Evolutionary conservation across 2,888 invertebrate species (phyloP).

Genomic region (Drosophila neonasuta): DNA sequence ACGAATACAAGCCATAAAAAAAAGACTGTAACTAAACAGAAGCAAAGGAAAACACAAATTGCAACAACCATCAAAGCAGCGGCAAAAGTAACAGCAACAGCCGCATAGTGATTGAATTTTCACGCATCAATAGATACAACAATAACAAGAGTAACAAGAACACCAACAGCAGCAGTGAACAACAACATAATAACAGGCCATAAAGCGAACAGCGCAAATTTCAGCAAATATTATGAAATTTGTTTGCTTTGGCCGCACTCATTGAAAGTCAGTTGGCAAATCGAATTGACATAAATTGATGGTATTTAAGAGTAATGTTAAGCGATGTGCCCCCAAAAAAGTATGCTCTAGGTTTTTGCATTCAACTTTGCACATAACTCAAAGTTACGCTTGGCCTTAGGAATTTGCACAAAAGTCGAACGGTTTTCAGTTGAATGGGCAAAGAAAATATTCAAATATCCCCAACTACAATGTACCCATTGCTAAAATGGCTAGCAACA

Average conservation of each 20-base stretch:
- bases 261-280: constrained; percentile 44
- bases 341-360: constrained; percentile 34
- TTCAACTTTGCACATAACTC: background rate
- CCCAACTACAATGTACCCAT: background rate
- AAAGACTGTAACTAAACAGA: constrained; percentile 63
- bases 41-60: constrained; percentile 60
- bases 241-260: constrained; percentile 24
- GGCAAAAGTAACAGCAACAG: constrained; percentile 39
- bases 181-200: constrained; percentile 48
- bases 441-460: background rate
- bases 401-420: background rate
- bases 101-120: constrained; percentile 70
- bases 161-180: background rate
- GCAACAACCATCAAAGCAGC: constrained; percentile 47
- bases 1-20: constrained; percentile 54
- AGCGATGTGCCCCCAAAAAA: constrained; percentile 17
- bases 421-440: background rate
- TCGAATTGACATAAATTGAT: constrained; percentile 68
- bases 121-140: constrained; percentile 60
- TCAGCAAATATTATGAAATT: constrained; percentile 50
- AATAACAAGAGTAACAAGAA: constrained; percentile 11
- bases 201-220: constrained; percentile 57
- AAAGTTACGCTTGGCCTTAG: background rate
- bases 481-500: background rate
- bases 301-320: constrained; percentile 41